phyloP scores from a whole-genome alignment of 2,113 vertebrate genomes.

The Galeopterus variegatus region DNA sequence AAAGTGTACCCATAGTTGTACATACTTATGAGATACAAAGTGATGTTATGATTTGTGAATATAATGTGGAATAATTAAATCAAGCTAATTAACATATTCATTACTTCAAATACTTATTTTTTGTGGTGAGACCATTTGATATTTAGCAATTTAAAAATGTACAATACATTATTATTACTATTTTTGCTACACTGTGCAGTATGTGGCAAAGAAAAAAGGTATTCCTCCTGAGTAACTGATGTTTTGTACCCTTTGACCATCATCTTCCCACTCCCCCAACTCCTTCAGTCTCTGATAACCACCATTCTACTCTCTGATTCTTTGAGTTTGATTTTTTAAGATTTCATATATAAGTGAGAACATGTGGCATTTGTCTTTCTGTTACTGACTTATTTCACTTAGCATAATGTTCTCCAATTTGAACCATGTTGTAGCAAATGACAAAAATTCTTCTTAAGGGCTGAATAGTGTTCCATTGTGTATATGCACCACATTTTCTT shows the following conservation, averaged over 20 bases:
- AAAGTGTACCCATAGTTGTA: neutral
- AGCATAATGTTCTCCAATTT: neutral
- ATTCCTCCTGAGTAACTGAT: neutral
- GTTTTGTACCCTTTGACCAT: neutral
- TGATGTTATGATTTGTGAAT: neutral
- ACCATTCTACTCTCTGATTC: neutral
- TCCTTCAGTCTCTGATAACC: too few relatives aligned
- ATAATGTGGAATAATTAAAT: neutral
- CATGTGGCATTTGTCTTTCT: too few relatives aligned
- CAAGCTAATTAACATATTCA: neutral
- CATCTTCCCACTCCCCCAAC: neutral
- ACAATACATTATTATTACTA: neutral
- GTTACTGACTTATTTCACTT: neutral
- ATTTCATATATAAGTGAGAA: neutral
- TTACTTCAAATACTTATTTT: neutral
- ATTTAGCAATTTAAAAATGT: neutral
- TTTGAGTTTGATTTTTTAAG: neutral
- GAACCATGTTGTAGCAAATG: neutral
- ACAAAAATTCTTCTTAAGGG: neutral
- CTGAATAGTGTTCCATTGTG: neutral
- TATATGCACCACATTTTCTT: neutral
- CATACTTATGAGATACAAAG: neutral
- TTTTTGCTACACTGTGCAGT: too few relatives aligned
- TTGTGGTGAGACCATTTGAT: neutral
- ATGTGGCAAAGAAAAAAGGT: too few relatives aligned